Base-by-base conservation (phyloP, 2,113 vertebrate species). In the Hypocryptadius cinnamomeus region DNA sequence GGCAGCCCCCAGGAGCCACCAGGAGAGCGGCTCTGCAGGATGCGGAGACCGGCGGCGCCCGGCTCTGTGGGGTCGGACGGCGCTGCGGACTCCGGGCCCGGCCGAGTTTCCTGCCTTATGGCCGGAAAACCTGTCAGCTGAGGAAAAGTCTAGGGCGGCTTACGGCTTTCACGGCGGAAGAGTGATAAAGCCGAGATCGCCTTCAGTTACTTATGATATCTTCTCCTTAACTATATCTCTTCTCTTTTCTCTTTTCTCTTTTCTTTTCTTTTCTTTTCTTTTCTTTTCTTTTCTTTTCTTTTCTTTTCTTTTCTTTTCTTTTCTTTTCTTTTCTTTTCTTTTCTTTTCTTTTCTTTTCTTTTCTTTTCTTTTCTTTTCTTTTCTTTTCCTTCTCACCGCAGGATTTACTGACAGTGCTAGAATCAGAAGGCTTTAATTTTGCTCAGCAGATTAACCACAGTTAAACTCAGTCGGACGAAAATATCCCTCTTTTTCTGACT, bases 71-170 rank as follows among this genome's bases (percentile, higher is more conserved):
- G 42, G 5, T 56, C 72, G 8, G 77, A 35, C 4, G 13, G 59
- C 2, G 4, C 54, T 8, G n/a, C 2, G 39, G 19, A 2, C 8
- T 8, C 16, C 12, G 11, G 37, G 17, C 11, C 20, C 45, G 12
- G 54, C 1, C 50, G 14, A 15, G 6, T n/a, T 47, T 16, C 22
- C 37, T 24, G 50, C 14, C 30, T 14, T 30, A 33, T 19, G 50
- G 14, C 37, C 50, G 16, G 19, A 64, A 70, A 89, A 63, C 1
- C 23, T 27, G 31, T 9, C 54, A 25, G 31, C 22, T 15, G 31
- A 12, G 33, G 10, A 31, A 63, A 53, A 11, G 17, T 40, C 35
- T 37, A 9, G 10, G 23, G 23, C 15, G 7, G 57, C 10, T 70
- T 45, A 27, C 5, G 4, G 47, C 54, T 77, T 69, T 70, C 3